Evolutionary conservation across 2,113 vertebrate genomes (phyloP), one percentile per base, ranked within the genome.

Genomic region (Sinocyclocheilus grahami): DNA sequence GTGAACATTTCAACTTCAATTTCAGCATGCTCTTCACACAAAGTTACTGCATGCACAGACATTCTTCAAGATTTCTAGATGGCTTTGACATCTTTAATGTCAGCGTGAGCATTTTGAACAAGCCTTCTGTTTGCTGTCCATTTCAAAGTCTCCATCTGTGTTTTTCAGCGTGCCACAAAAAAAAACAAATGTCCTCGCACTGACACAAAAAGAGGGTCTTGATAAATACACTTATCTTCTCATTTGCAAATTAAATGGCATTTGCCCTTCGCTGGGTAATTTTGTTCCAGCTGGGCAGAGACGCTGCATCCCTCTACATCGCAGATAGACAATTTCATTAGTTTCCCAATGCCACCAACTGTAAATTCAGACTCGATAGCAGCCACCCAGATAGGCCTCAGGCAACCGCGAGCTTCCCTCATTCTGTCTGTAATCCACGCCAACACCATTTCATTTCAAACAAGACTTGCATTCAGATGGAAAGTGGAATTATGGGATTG

Each of bases 191-290:
- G 69, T 67, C 62, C 71, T 84, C 37, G 62, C 39, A 78, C 22
- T 27, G 48, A 48, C 46, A 83, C 22, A 82, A 42, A 79, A 76
- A 79, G 24, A 48, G 42, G 22, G 46, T 78, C 82, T 86, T 87
- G 87, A 87, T 87, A 86, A 89, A 89, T 88, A 86, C 48, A 87
- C 90, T 91, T 88, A 90, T 89, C 83, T 87, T 83, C 84, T 89
- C 85, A 88, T 91, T 91, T 91, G 86, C 90, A 90, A 91, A 91
- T 90, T 88, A 91, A 91, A 91, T 89, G 87, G 83, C 84, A 77
- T 88, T 89, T 86, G 89, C 86, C 89, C 86, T 88, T 90, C 85
- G 48, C 87, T 48, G 82, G 42, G 83, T 89, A 87, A 89, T 89
- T 89, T 85, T 24, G 58, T 89, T 87, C 85, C 86, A 83, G 85